Evolutionary conservation across 1,140 invertebrate species (phyloP).

Genomic region (Trialeurodes vaporariorum): DNA sequence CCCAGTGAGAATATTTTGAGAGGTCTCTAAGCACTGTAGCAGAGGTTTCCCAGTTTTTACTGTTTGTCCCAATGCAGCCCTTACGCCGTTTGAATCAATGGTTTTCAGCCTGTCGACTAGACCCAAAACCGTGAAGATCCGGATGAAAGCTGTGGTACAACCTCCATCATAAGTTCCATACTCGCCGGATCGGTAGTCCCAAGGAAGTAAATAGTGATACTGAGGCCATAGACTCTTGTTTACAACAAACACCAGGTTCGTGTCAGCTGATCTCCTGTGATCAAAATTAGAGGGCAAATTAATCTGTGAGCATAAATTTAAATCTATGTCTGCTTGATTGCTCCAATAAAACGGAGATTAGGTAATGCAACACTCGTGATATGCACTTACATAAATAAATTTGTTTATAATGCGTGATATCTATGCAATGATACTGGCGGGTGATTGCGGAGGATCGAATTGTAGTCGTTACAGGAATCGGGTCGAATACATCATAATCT

Average conservation of each 20-base stretch:
- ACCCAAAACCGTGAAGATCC: conserved; percentile 50
- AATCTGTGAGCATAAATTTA: conserved; percentile 38
- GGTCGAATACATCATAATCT: too few relatives aligned
- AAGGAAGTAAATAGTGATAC: conserved; percentile 62
- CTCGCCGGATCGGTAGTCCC: conserved; percentile 64
- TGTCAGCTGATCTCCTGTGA: conserved; percentile 51
- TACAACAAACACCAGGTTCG: conserved; percentile 56
- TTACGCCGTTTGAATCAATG: conserved; percentile 43
- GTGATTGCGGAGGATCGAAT: too few relatives aligned
- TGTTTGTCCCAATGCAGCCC: conserved; percentile 43
- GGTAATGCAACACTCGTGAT: too few relatives aligned
- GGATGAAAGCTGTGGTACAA: conserved; percentile 48
- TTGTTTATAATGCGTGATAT: too few relatives aligned
- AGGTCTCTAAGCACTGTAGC: conserved; percentile 40
- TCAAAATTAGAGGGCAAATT: background rate
- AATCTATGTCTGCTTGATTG: too few relatives aligned
- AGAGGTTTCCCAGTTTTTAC: conserved; percentile 40
- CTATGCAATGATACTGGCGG: too few relatives aligned
- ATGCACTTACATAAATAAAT: too few relatives aligned
- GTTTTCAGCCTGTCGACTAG: conserved; percentile 48
- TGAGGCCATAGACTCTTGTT: conserved; percentile 60
- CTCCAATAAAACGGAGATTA: too few relatives aligned
- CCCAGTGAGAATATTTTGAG: conserved; percentile 15
- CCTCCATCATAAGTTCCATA: conserved; percentile 57
- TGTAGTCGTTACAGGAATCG: too few relatives aligned